Conservation (phyloP, 2,888 invertebrate genomes). For the Calameuta filiformis region DNA sequence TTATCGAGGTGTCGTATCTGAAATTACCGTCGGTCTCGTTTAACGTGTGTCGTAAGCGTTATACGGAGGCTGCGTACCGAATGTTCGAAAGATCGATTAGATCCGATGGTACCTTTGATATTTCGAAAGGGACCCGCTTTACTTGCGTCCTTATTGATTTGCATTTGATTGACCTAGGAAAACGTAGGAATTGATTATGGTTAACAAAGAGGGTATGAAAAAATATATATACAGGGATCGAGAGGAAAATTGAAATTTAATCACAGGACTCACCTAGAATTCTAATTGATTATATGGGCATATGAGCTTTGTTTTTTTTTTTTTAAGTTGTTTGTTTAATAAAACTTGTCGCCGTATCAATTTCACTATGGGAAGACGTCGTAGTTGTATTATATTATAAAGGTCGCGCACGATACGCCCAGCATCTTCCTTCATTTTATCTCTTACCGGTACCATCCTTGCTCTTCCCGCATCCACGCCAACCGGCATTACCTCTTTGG, state of each 20-base stretch:
- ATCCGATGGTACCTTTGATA: not conserved
- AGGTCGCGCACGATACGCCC: not conserved
- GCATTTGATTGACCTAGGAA: not conserved
- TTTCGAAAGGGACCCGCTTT: not conserved
- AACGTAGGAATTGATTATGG: not conserved
- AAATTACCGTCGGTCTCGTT: not conserved
- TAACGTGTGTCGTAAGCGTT: not conserved
- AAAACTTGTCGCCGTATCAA: not conserved
- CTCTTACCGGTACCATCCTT: conserved; percentile 40
- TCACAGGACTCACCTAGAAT: too few relatives aligned
- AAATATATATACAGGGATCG: too few relatives aligned
- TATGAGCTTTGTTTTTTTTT: not conserved
- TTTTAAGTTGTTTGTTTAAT: not conserved
- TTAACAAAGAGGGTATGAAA: too few relatives aligned
- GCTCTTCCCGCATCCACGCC: conserved; percentile 34
- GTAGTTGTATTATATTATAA: not conserved
- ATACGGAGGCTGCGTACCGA: not conserved
- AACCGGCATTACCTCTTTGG: conserved; percentile 20
- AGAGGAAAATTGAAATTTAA: too few relatives aligned
- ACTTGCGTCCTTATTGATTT: not conserved
- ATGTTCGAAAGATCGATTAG: not conserved
- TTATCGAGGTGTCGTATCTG: not conserved
- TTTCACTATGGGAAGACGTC: not conserved
- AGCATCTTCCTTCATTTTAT: conserved; percentile 28
- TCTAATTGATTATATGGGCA: not conserved